Base-by-base conservation (phyloP, 2,113 vertebrate species). In the Lota lota region DNA sequence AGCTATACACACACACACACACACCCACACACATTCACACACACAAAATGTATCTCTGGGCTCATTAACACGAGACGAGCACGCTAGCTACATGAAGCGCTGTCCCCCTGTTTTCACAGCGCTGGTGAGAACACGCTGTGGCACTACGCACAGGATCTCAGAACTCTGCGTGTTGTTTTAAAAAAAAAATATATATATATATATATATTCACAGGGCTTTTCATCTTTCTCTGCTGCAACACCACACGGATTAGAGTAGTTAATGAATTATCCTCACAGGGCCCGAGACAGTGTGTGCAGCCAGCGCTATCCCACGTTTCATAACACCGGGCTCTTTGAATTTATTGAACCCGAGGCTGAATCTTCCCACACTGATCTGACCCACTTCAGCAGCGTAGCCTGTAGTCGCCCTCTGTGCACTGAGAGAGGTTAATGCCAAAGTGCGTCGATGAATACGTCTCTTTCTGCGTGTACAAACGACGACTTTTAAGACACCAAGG, bases 11-110 rank as follows among this genome's bases (percentile, higher is more conserved):
- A 47, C 40, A 14, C 12, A 47, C 40, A 47, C 6, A 14, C 40
- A 47, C 40, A 47, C 2, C 1, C 40, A 47, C 40, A 47, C 40
- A 47, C 40, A 47, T 7, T 8, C 40, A 47, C 40, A 6, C 40
- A 47, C 76, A 83, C 85, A 91, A 92, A 93, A 93, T 93, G 90
- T 93, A 91, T 92, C 92, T 93, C 51, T 72, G 80, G 78, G 85
- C 88, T 92, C 90, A 92, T 93, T 92, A 93, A 90, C 85, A 87
- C 77, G 36, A 77, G 79, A 81, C 72, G 72, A 68, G 76, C 88
- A 90, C 78, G 83, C 74, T 70, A 83, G 40, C 40, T 47, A 47
- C 40, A 47, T 47, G 40, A 11, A 47, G 40, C 40, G 40, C 40
- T 47, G 40, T 47, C 40, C 40, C 40, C 40, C 40, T 47, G 10